Evolutionary conservation across 2,888 invertebrate genomes (phyloP), one percentile per base, ranked within the genome.

Genomic region (Clusia tigrina): DNA sequence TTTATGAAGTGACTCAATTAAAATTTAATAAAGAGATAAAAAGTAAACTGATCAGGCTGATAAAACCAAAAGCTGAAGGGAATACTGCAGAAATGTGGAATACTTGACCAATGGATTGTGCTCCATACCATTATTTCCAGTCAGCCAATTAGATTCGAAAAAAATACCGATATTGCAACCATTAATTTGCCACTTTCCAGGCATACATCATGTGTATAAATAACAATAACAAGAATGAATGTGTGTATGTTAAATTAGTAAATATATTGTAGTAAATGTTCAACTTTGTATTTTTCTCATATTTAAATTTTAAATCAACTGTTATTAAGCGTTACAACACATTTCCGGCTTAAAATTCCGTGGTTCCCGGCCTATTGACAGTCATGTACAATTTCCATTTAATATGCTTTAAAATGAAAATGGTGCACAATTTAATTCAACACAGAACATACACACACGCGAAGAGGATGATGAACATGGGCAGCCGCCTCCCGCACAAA

Each of bases 241-340:
- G 6, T 6, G 32, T 32, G 32, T 32, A 12, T 32, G 32, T 32
- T 32, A 12, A n/a, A n/a, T n/a, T n/a, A n/a, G n/a, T n/a, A n/a
- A n/a, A n/a, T n/a, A n/a, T n/a, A n/a, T n/a, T n/a, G n/a, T n/a
- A n/a, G n/a, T n/a, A n/a, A n/a, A n/a, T n/a, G n/a, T n/a, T n/a
- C n/a, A n/a, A n/a, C n/a, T n/a, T n/a, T n/a, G n/a, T n/a, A n/a
- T n/a, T n/a, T n/a, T 42, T 20, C 48, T 32, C 6, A 22, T 15
- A 48, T 48, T 48, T 48, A 15, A 22, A 48, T 12, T 48, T 48
- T 48, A 48, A 48, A 48, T 18, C 42, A 48, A 48, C 3, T 20
- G n/a, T 17, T 3, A 48, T 20, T 48, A 48, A 22, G 20, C 5
- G 15, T 22, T 20, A 22, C 22, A 48, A 3, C 20, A 20, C 18